Evolutionary conservation across 2,113 vertebrate species (phyloP).

Genomic region (Patagioenas fasciata): DNA sequence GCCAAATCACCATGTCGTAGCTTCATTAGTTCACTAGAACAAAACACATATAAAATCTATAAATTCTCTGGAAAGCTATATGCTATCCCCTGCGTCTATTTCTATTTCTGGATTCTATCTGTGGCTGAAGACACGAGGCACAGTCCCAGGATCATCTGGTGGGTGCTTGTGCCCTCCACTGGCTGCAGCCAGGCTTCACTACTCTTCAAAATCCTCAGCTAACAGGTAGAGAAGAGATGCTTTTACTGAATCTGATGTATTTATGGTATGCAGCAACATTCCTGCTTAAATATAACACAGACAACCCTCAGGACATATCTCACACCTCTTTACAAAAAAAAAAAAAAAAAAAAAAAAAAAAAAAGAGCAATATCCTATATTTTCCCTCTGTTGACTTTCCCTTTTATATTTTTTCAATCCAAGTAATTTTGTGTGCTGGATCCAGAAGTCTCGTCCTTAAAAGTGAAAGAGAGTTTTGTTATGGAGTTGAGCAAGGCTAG

Average conservation of each 20-base stretch:
- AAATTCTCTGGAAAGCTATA: not conserved
- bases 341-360: not conserved
- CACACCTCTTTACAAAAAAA: not conserved
- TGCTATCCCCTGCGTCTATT: rapidly evolving
- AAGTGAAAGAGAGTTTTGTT: not conserved
- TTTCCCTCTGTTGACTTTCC: not conserved
- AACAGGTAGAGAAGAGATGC: not conserved
- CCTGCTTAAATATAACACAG: not conserved
- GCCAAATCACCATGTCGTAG: rapidly evolving
- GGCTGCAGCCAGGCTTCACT: not conserved
- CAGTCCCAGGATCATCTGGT: not conserved
- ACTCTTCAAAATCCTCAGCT: no score
- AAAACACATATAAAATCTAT: not conserved
- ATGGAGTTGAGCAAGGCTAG: not conserved
- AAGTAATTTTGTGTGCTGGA: not conserved
- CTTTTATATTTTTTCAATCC: not conserved
- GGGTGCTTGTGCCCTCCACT: not conserved
- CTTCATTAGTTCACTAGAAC: not conserved
- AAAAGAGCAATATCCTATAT: not conserved
- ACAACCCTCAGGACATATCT: rapidly evolving
- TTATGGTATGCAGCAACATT: not conserved
- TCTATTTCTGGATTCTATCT: no score
- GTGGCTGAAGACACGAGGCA: not conserved
- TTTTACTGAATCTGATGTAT: not conserved
- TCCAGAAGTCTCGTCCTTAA: not conserved